Evolutionary conservation across 2,888 invertebrate species (phyloP).

Genomic region (Ormia ochracea): DNA sequence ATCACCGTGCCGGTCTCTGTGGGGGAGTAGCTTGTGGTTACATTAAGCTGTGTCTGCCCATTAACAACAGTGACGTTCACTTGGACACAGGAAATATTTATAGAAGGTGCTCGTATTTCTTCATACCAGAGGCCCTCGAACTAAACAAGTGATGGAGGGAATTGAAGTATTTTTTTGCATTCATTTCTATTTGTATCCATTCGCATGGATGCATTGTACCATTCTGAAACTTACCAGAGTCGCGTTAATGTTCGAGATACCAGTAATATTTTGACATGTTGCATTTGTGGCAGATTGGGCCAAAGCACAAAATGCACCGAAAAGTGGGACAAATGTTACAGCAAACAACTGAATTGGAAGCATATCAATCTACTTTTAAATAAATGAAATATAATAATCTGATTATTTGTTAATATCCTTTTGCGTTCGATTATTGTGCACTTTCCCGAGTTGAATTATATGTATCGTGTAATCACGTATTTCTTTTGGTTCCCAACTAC

Average conservation of each 20-base stretch:
- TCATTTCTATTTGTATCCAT: neutral
- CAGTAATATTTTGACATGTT: slow-evolving; percentile 26
- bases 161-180: neutral
- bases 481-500: slow-evolving; percentile 20
- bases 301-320: slow-evolving; percentile 3
- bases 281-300: slow-evolving; percentile 1
- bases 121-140: slow-evolving; percentile 58
- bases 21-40: slow-evolving; percentile 66
- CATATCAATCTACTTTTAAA: slow-evolving; percentile 6
- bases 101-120: slow-evolving; percentile 59
- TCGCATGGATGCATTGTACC: neutral
- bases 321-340: slow-evolving; percentile 1
- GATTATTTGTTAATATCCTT: neutral
- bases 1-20: slow-evolving; percentile 64
- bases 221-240: slow-evolving; percentile 35
- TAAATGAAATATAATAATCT: neutral
- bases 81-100: slow-evolving; percentile 64
- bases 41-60: slow-evolving; percentile 54
- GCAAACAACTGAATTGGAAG: neutral
- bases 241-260: slow-evolving; percentile 30
- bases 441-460: neutral
- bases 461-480: neutral
- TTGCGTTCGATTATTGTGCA: neutral
- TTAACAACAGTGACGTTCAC: slow-evolving; percentile 61
- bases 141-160: slow-evolving; percentile 11